phyloP scores from a whole-genome alignment of 2,113 vertebrate species.

The Salvelinus fontinalis region DNA sequence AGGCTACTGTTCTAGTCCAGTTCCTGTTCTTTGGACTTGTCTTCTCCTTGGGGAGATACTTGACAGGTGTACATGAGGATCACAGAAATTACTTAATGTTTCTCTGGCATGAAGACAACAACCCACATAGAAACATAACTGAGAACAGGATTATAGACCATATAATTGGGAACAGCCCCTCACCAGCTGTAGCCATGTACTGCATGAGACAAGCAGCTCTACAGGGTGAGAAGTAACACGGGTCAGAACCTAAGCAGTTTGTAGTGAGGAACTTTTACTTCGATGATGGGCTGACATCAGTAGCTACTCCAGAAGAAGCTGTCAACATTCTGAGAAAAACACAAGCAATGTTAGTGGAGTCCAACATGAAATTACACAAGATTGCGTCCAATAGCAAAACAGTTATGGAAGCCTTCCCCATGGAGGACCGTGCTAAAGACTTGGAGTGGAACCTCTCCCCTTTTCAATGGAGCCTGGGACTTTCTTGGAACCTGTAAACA shows the following conservation, averaged over 20 bases:
- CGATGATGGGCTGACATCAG: neutral
- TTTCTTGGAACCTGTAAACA: constrained; percentile 9
- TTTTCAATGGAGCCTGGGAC: neutral
- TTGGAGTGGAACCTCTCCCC: neutral
- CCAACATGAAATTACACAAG: neutral
- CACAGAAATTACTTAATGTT: no score
- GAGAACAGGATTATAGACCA: constrained; percentile 10
- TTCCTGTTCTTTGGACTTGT: no score
- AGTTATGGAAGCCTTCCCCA: neutral
- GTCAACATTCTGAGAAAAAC: neutral
- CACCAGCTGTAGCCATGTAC: neutral
- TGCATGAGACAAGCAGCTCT: neutral
- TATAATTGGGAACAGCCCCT: neutral
- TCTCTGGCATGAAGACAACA: no score
- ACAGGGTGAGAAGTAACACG: neutral
- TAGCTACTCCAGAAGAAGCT: neutral
- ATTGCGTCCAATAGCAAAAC: neutral
- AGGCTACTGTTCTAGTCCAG: no score
- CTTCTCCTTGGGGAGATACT: no score
- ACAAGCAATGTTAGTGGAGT: neutral
- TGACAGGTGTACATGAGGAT: no score
- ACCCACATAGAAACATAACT: neutral
- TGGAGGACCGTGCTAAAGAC: neutral
- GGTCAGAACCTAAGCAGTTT: neutral
- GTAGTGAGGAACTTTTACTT: neutral